phyloP scores from a whole-genome alignment of 1,140 invertebrate species.

The Drosophila subpulchrella region DNA sequence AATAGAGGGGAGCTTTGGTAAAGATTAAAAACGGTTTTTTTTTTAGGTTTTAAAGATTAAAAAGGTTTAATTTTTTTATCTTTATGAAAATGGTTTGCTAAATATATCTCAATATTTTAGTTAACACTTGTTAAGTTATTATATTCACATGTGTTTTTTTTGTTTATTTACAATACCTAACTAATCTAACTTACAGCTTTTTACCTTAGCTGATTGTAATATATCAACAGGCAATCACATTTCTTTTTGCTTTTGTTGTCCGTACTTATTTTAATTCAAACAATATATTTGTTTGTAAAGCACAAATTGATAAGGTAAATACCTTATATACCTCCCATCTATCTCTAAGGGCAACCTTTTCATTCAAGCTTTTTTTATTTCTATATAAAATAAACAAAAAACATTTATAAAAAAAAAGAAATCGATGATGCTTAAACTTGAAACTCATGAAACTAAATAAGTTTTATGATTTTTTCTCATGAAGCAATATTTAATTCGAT shows the following conservation, averaged over 20 bases:
- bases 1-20: background rate
- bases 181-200: no score
- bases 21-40: background rate
- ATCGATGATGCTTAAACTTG: no score
- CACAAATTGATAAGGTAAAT: background rate
- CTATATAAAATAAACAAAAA: background rate
- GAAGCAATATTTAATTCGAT: no score
- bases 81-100: no score
- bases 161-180: no score
- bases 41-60: background rate
- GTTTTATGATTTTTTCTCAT: no score
- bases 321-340: background rate
- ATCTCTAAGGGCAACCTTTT: background rate
- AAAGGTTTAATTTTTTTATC: background rate
- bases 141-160: no score
- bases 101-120: background rate
- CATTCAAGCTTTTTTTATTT: background rate
- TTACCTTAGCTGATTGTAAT: no score
- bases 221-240: background rate
- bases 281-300: background rate
- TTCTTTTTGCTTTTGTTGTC: background rate
- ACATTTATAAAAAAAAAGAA: no score
- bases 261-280: background rate
- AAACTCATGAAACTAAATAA: no score
- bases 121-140: no score